phyloP scores from a whole-genome alignment of 2,113 vertebrate genomes.

The Dasyprocta punctata region DNA sequence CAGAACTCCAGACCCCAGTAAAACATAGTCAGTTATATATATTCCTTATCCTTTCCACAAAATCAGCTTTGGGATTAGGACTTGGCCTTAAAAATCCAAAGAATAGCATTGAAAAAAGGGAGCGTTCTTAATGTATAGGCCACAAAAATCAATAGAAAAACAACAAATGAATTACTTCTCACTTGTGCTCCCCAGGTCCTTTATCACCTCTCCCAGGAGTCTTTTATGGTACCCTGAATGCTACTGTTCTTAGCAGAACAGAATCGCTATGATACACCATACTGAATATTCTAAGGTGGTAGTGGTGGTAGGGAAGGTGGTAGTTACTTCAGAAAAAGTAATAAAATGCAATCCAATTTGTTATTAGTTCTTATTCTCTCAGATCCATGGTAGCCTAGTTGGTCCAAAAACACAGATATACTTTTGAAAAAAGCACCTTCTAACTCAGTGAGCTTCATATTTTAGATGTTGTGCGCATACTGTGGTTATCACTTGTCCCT shows the following conservation, averaged over 20 bases:
- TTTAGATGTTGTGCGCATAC: background rate
- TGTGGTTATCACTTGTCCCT: background rate
- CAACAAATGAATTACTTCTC: background rate
- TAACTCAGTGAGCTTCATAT: background rate
- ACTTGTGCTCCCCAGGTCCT: background rate
- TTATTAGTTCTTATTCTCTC: background rate
- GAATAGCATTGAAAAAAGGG: background rate
- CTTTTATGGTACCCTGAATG: background rate
- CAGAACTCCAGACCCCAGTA: background rate
- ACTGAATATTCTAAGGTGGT: background rate
- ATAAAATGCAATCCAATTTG: background rate
- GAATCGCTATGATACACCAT: fast-evolving
- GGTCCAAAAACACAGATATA: background rate
- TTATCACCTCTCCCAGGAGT: background rate
- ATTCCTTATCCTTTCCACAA: background rate
- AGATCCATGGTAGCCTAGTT: background rate
- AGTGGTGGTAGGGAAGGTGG: background rate
- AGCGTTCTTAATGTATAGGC: background rate
- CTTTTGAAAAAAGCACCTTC: background rate
- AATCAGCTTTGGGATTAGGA: background rate
- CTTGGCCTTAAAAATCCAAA: background rate
- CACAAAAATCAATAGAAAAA: background rate
- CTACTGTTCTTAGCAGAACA: background rate
- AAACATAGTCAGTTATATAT: background rate
- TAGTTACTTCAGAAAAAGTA: background rate